Conservation (phyloP, 2,888 invertebrate species). For the Malachius bipustulatus region DNA sequence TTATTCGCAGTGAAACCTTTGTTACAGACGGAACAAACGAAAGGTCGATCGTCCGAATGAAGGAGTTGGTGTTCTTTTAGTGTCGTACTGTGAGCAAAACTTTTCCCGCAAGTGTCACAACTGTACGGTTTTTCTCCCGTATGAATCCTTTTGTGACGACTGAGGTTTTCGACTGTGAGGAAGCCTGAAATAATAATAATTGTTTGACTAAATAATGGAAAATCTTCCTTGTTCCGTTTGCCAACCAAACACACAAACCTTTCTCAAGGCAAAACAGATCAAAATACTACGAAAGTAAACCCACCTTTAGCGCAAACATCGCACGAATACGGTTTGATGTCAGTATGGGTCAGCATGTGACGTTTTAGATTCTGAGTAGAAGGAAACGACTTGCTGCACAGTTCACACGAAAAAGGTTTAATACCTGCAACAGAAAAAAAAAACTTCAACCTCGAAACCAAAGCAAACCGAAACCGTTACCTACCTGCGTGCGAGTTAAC, state of each 20-base stretch:
- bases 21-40: constrained; percentile 26
- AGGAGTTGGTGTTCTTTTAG: constrained; percentile 30
- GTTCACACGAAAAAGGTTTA: constrained; percentile 28
- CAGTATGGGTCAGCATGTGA: constrained; percentile 30
- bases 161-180: constrained; percentile 28
- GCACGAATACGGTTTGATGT: constrained; percentile 26
- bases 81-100: constrained; percentile 32
- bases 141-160: constrained; percentile 30
- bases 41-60: constrained; percentile 32
- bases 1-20: constrained; percentile 29
- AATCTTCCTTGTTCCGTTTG: too few relatives aligned
- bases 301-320: not conserved
- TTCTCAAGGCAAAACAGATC: not conserved
- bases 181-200: too few relatives aligned
- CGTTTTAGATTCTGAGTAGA: constrained; percentile 28
- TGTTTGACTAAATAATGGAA: too few relatives aligned
- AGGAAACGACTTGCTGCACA: constrained; percentile 26
- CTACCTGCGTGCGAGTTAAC: constrained; percentile 30
- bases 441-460: not conserved
- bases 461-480: constrained; percentile 1
- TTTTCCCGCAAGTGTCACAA: constrained; percentile 28
- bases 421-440: constrained; percentile 21
- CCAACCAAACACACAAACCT: constrained; percentile 1
- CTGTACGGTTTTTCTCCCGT: constrained; percentile 31
- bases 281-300: not conserved